Evolutionary conservation across 2,888 invertebrate genomes (phyloP).

Genomic region (Lithophane semibrunnea): DNA sequence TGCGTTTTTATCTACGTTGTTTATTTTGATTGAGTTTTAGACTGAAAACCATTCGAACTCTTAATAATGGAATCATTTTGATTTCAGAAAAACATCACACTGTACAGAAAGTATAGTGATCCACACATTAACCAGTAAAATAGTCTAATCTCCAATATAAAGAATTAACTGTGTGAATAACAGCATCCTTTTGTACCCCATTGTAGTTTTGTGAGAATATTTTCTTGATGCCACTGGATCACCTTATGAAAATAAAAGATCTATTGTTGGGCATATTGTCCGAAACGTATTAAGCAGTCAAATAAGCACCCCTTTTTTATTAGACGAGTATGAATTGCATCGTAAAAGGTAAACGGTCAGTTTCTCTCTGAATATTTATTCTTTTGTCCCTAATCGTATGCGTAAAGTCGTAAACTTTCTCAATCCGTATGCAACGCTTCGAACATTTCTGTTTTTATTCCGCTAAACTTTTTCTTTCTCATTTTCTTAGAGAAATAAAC

Average conservation of each 20-base stretch:
- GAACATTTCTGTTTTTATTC: slow-evolving; percentile 42
- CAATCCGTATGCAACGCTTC: slow-evolving; percentile 45
- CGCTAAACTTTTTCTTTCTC: slow-evolving; percentile 32
- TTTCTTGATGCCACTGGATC: slow-evolving; percentile 79
- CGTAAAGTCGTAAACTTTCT: slow-evolving; percentile 63
- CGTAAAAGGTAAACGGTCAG: slow-evolving; percentile 67
- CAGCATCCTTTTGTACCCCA: slow-evolving; percentile 88
- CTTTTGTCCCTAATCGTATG: slow-evolving; percentile 63
- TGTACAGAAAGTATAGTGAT: slow-evolving; percentile 56
- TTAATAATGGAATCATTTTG: neutral
- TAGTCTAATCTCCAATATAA: slow-evolving; percentile 75
- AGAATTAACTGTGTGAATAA: slow-evolving; percentile 90
- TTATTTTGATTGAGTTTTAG: slow-evolving; percentile 30
- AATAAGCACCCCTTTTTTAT: slow-evolving; percentile 71
- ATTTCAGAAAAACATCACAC: slow-evolving; percentile 33
- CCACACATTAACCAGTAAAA: slow-evolving; percentile 72
- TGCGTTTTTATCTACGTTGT: slow-evolving; percentile 36
- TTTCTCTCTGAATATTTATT: slow-evolving; percentile 61
- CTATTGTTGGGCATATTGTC: slow-evolving; percentile 74
- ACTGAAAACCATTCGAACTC: neutral
- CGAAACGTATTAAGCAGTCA: slow-evolving; percentile 73
- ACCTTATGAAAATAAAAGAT: slow-evolving; percentile 67
- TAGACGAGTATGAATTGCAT: slow-evolving; percentile 60
- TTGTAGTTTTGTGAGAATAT: slow-evolving; percentile 89
- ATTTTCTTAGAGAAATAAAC: slow-evolving; percentile 45